These are phyloP conservation scores for Oenanthe oenanthe DNA, from an alignment of 2,113 vertebrate species.

Conservation along the genomic window DNA sequence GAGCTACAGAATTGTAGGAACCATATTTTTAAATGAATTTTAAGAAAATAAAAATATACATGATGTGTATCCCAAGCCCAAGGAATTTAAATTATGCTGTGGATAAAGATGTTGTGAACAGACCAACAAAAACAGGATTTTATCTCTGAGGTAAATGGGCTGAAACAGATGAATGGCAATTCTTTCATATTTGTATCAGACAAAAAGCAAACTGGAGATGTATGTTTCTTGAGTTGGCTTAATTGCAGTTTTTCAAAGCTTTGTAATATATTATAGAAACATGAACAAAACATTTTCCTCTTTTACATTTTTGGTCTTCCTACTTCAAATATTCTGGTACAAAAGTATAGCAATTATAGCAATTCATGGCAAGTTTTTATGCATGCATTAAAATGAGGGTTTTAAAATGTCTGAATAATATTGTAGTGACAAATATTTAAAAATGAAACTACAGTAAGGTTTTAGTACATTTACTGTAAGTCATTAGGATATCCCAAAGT, in stretches of 20 bases:
- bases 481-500: not conserved
- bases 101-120: slow-evolving; percentile 36
- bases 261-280: not conserved
- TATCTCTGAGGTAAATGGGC: slow-evolving; percentile 68
- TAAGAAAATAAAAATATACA: not conserved
- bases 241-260: not conserved
- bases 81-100: slow-evolving; percentile 58
- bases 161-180: slow-evolving; percentile 65
- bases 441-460: not conserved
- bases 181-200: not conserved
- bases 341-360: not conserved
- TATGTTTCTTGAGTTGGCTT: not conserved
- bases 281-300: not conserved
- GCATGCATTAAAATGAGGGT: not conserved
- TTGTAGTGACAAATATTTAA: not conserved
- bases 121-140: slow-evolving; percentile 27
- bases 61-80: not conserved
- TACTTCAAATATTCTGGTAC: not conserved
- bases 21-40: not conserved
- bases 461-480: not conserved
- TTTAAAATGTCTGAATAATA: not conserved
- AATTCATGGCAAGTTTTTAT: not conserved
- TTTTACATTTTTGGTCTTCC: not conserved
- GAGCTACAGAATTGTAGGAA: not conserved
- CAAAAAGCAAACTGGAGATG: not conserved